Base-by-base conservation (phyloP, 2,888 invertebrate genomes). In the Matsumyia berberina region DNA sequence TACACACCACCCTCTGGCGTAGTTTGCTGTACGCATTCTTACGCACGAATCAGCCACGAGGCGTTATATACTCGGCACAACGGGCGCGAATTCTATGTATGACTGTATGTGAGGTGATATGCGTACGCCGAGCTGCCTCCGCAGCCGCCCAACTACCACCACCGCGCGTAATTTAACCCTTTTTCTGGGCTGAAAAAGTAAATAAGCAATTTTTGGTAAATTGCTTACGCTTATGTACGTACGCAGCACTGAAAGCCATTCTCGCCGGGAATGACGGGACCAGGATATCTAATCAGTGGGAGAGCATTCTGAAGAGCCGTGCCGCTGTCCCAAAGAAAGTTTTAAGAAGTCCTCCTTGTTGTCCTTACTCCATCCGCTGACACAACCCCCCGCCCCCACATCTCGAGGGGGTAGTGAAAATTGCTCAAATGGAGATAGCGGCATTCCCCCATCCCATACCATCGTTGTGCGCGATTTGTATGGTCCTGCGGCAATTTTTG, bases 41-140 rank as follows among this genome's bases (percentile, higher is more conserved):
- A 85, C 79, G 79, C 79, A 85, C 79, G 74, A 85, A 85, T 85
- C 83, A 74, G 73, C 67, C 79, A 79, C 55, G 44, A 79, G 83
- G 83, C 83, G 83, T 79, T 85, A 85, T 85, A 62, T 85, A 85
- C 73, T 69, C 53, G 9, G 3, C 24, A 3, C 35, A 5, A 15
- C 57, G 55, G n/a, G 24, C 69, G 79, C 73, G 69, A 57, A 53
- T 74, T 79, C 64, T 79, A 64, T 74, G 74, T 79, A 79, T 73
- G 67, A 58, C 58, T 67, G 67, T 58, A 42, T 76, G 66, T 58
- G 78, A 51, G 79, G 66, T 73, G 69, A 73, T 79, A 73, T 72
- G 66, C 70, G 81, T 76, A 42, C 55, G 46, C 44, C 33, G 53
- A 31, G 64, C 35, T 4, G 4, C 24, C 24, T 1, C 24, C 4